Conservation (phyloP, 2,113 vertebrate genomes). For the Calonectris borealis region DNA sequence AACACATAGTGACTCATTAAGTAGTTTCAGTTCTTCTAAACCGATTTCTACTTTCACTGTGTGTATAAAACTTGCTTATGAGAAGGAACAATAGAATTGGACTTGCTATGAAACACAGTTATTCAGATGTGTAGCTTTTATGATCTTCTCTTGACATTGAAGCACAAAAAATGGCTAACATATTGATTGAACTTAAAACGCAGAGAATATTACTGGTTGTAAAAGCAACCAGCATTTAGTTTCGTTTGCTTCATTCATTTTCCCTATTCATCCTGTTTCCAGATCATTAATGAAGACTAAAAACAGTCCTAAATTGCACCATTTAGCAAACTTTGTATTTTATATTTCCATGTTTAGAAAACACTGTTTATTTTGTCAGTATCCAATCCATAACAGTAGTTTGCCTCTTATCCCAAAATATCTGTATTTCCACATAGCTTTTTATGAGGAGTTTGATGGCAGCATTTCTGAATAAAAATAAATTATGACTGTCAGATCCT, state of each 20-base stretch:
- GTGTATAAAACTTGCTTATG: background rate
- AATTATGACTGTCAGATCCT: background rate
- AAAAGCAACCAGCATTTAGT: background rate
- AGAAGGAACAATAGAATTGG: background rate
- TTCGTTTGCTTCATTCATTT: background rate
- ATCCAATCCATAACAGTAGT: background rate
- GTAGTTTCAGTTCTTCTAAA: background rate
- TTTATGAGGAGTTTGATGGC: background rate
- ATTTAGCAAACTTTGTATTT: constrained; percentile 13
- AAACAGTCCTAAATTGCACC: background rate
- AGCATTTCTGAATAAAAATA: constrained; percentile 6
- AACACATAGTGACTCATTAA: background rate
- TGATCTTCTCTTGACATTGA: background rate
- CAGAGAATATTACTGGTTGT: background rate
- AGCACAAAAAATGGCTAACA: background rate
- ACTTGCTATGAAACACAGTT: background rate
- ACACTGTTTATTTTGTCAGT: constrained; percentile 8
- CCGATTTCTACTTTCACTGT: background rate
- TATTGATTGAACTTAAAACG: background rate
- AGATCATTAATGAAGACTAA: constrained; percentile 45
- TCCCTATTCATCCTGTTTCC: constrained; percentile 18
- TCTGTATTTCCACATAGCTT: background rate
- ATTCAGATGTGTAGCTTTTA: background rate
- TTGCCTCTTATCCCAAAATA: constrained; percentile 1
- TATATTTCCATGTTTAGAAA: constrained; percentile 10